Base-by-base conservation (phyloP, 2,113 vertebrate species). In the Rhea americana region DNA sequence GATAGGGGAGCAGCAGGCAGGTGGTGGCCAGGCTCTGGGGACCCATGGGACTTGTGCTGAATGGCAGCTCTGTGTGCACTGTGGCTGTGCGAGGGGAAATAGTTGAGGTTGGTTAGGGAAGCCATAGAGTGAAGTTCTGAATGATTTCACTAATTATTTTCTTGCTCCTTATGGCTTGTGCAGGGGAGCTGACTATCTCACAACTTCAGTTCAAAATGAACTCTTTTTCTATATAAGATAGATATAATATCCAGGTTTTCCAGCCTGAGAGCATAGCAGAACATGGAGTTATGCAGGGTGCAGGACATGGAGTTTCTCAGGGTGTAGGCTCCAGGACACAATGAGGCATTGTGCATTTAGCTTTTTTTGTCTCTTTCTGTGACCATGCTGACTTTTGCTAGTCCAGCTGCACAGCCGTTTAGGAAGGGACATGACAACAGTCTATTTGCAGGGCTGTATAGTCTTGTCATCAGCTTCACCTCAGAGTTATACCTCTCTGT, bases 81-180 rank as follows among this genome's bases (percentile, higher is more conserved):
- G 43, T 83, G 30, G 0, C 0, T 8, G 26, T 9, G 45, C 12
- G 14, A 43, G 32, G 55, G 25, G 14, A 70, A 0, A 0, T 6
- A 70, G 35, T 5, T 0, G 2, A 76, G 50, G 28, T 28, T 2
- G 1, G 32, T 32, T 21, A 13, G 1, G 0, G 21, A 50, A 56
- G 21, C 9, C 28, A 48, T 0, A 0, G 1, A 9, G 3, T 51
- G 66, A 26, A 5, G 16, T 35, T 72, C 28, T 47, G 48, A 77
- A 53, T 43, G 8, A 62, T 61, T 70, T 61, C 32, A 16, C 3
- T 25, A 5, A 0, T 45, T 85, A 41, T 74, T 53, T 39, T 80
- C n/a, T 65, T 55, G 3, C 4, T 85, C 15, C 18, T 35, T 50
- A 7, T 3, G 68, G 15, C 8, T 81, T 39, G 3, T 26, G 35